Conservation (phyloP, 2,797 vertebrate genomes). For the Tauraco hartlaubi region DNA sequence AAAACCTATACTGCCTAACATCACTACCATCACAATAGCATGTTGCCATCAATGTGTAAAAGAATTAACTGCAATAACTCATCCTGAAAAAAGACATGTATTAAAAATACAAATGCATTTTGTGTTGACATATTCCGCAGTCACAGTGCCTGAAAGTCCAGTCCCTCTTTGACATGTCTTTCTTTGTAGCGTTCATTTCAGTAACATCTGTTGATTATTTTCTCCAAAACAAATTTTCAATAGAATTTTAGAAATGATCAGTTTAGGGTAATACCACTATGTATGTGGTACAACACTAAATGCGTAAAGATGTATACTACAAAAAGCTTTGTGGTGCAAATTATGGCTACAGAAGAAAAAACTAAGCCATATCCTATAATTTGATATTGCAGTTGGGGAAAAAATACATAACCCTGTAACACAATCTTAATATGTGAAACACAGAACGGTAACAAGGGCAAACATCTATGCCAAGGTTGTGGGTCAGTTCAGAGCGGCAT, state of each 20-base stretch:
- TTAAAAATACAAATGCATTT: neutral
- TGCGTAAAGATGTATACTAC: neutral
- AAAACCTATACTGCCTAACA: neutral
- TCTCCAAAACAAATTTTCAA: neutral
- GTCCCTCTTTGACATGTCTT: neutral
- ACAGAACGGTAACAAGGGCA: neutral
- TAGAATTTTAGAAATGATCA: neutral
- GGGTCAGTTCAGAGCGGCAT: neutral
- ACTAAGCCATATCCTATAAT: neutral
- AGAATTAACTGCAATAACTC: neutral
- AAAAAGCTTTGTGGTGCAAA: neutral
- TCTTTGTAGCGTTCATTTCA: neutral
- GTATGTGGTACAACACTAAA: neutral
- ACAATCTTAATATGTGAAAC: neutral
- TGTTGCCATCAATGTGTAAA: fast-evolving
- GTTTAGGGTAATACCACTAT: neutral
- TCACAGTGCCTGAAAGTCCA: neutral
- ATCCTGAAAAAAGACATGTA: neutral
- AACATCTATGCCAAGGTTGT: neutral
- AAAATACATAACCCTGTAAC: neutral
- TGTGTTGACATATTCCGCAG: neutral
- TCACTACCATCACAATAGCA: neutral
- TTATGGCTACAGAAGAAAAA: neutral
- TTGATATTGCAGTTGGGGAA: neutral
- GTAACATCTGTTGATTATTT: neutral